Evolutionary conservation across 2,888 invertebrate species (phyloP), one percentile per base, ranked within the genome.

Genomic region (Trachelus iudaicus): DNA sequence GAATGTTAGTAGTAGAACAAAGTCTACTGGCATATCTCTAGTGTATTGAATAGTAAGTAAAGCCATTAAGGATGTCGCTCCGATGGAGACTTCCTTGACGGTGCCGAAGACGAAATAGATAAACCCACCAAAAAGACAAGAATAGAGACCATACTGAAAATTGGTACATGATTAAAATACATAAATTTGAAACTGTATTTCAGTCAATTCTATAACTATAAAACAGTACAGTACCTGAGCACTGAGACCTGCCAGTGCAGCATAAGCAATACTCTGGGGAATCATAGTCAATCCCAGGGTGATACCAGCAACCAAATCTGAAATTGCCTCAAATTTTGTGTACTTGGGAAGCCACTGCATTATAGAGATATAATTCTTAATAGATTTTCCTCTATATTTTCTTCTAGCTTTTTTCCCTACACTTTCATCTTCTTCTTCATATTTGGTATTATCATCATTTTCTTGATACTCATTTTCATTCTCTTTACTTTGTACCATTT

Each of bases 31-130:
- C 85, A 95, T 93, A 35, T 94, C 94, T 81, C 93, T 93, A 76
- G 96, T 95, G 85, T 94, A 95, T 87, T 96, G 95, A 81, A 95
- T 92, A 56, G 96, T 96, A 86, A 98, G 92, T 76, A 98, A 93
- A 68, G 98, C 96, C 97, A 98, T 97, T 80, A 98, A 94, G 85
- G 98, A 97, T 0, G 98, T 98, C 0, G 98, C 98, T n/a, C 98
- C 97, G 83, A 97, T 96, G 0, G 96, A 96, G 3, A 97, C 96
- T 92, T 97, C 96, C 89, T 95, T 96, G 83, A 96, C 95, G 0
- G 97, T 97, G 69, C 98, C 98, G 86, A 98, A 95, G 85, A 97
- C 91, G 77, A 96, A 93, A 92, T 99, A 99, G 77, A 98, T 93
- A 86, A 98, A 96, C 89, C 89, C 85, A 90, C 97, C 97, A 91